Conservation (phyloP, 2,888 invertebrate genomes). For the Drosophila koepferae region DNA sequence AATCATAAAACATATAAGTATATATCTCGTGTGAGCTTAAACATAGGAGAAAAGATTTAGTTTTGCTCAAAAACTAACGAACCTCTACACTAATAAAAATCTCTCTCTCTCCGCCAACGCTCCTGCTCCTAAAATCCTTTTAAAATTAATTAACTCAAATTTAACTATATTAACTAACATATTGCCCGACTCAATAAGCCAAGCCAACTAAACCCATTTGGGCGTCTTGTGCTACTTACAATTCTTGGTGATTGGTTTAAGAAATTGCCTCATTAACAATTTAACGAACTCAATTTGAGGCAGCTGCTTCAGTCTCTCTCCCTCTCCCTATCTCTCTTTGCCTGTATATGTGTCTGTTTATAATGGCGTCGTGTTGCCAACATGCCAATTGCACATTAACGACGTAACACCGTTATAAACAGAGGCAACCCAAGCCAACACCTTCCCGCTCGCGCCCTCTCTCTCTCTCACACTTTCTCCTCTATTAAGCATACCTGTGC, state of each 20-base stretch:
- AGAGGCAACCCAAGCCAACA: slow-evolving; percentile 24
- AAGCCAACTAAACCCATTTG: slow-evolving; percentile 2
- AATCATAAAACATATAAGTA: too few relatives aligned
- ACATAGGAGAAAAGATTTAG: too few relatives aligned
- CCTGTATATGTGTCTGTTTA: slow-evolving; percentile 23
- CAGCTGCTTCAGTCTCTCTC: slow-evolving; percentile 40
- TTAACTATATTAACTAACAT: not conserved
- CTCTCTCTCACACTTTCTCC: not conserved
- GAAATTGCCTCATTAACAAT: slow-evolving; percentile 75
- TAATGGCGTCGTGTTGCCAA: slow-evolving; percentile 65
- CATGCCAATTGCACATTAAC: slow-evolving; percentile 84
- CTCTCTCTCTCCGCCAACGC: not conserved
- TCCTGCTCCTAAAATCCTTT: not conserved
- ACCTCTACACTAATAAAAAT: too few relatives aligned
- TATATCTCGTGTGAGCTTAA: too few relatives aligned
- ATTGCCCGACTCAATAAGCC: not conserved
- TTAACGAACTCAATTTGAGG: slow-evolving; percentile 66
- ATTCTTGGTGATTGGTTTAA: slow-evolving; percentile 53
- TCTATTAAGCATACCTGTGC: slow-evolving; percentile 1
- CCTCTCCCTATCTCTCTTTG: not conserved
- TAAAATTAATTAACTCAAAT: not conserved
- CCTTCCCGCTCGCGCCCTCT: not conserved
- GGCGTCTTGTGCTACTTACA: slow-evolving; percentile 4
- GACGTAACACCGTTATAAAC: slow-evolving; percentile 79
- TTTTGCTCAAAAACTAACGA: too few relatives aligned